phyloP scores from a whole-genome alignment of 2,113 vertebrate genomes.

The Anguilla japonica region DNA sequence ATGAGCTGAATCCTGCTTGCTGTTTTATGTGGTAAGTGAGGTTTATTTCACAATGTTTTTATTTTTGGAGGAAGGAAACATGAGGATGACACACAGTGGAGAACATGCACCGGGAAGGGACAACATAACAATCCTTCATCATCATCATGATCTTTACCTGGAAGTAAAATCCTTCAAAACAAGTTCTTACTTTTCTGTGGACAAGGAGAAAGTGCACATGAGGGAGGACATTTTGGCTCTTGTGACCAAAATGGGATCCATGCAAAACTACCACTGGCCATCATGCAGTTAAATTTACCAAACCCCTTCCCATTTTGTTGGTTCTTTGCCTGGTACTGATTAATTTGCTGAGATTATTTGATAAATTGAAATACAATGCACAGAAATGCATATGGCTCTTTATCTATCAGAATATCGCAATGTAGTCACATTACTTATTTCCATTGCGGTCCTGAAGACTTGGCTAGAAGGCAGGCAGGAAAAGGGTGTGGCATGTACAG shows the following conservation, averaged over 20 bases:
- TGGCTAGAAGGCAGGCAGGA: too few species aligned
- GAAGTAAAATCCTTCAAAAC: slow-evolving; percentile 65
- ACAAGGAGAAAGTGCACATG: slow-evolving; percentile 46
- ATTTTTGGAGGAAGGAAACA: background rate
- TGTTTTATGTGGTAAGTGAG: background rate
- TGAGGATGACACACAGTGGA: slow-evolving; percentile 37
- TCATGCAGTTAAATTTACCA: slow-evolving; percentile 27
- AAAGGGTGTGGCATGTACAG: too few species aligned
- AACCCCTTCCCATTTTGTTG: background rate
- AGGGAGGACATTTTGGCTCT: slow-evolving; percentile 30
- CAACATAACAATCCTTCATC: slow-evolving; percentile 38
- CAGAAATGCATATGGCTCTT: too few species aligned
- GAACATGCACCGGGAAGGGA: slow-evolving; percentile 44
- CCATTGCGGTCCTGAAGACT: too few species aligned
- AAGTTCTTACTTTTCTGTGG: slow-evolving; percentile 74
- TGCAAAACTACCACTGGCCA: slow-evolving; percentile 19
- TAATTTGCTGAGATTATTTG: too few species aligned
- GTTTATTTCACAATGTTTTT: background rate
- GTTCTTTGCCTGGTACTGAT: background rate
- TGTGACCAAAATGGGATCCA: slow-evolving; percentile 33
- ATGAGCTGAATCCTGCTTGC: background rate
- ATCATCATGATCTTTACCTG: slow-evolving; percentile 59
- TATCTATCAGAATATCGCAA: too few species aligned
- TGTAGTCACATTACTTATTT: too few species aligned
- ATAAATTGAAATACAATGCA: too few species aligned